phyloP scores from a whole-genome alignment of 1,140 invertebrate species.

The Heterodera schachtii region DNA sequence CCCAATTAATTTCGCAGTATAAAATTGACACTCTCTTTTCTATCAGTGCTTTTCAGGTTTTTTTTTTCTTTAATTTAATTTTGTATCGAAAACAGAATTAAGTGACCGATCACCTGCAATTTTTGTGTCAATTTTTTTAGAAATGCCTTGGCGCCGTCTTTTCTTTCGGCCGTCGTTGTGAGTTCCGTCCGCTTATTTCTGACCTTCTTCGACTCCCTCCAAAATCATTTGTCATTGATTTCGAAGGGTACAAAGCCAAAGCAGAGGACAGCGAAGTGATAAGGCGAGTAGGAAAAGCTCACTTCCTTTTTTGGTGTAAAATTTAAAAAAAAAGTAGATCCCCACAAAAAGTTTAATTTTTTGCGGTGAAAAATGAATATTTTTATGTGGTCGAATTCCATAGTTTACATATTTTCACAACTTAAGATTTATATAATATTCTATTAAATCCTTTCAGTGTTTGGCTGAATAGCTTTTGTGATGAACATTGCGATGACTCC shows the following conservation, averaged over 20 bases:
- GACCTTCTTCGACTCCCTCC: slow-evolving; percentile 19
- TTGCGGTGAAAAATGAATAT: too few relatives aligned
- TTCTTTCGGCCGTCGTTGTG: slow-evolving; percentile 4
- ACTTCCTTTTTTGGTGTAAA: too few relatives aligned
- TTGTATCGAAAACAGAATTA: not conserved
- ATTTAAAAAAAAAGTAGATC: too few relatives aligned
- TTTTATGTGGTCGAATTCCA: too few relatives aligned
- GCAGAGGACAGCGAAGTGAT: slow-evolving; percentile 21
- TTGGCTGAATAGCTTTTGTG: not conserved
- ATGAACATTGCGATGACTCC: not conserved
- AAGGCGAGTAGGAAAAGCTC: not conserved
- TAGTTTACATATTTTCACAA: too few relatives aligned
- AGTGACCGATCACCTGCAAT: not conserved
- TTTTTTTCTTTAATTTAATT: not conserved
- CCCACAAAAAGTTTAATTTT: too few relatives aligned
- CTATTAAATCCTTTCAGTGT: not conserved
- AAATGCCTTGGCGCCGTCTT: slow-evolving; percentile 28
- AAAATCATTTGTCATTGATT: slow-evolving; percentile 29
- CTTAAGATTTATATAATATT: too few relatives aligned
- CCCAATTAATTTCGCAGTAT: not conserved
- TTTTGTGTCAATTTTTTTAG: not conserved
- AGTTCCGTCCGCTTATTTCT: slow-evolving; percentile 20
- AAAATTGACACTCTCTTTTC: slow-evolving; percentile 8
- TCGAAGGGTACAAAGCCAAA: slow-evolving; percentile 18
- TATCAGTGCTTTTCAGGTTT: not conserved